phyloP scores from a whole-genome alignment of 2,888 invertebrate genomes.

The Pyrgus malvae region DNA sequence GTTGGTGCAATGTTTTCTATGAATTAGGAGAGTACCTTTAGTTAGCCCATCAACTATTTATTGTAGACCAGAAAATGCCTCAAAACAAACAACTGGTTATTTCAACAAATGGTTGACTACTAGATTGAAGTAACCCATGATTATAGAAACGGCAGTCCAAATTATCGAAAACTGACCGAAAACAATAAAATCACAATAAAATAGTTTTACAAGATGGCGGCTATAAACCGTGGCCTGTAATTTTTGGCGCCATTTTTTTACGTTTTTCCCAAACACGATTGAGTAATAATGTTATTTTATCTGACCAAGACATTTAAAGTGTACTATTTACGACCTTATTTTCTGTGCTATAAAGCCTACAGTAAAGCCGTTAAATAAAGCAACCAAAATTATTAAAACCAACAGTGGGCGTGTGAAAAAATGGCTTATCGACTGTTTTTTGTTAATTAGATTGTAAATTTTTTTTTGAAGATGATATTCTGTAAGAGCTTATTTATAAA shows the following conservation, averaged over 20 bases:
- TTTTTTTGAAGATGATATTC: constrained; percentile 2
- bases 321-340: background rate
- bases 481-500: constrained; percentile 10
- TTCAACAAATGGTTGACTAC: constrained; percentile 1
- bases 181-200: constrained; percentile 31
- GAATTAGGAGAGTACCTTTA: no score
- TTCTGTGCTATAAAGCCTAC: background rate
- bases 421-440: constrained; percentile 31
- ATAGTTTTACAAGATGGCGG: constrained; percentile 39
- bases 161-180: constrained; percentile 32
- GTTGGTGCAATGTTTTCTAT: no score
- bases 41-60: no score
- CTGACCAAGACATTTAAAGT: background rate
- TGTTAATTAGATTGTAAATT: constrained; percentile 23
- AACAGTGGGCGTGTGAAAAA: constrained; percentile 67
- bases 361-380: background rate
- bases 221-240: constrained; percentile 43
- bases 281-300: constrained; percentile 59
- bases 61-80: no score
- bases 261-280: constrained; percentile 52
- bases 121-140: constrained; percentile 23
- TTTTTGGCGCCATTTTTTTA: constrained; percentile 60
- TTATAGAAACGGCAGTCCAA: constrained; percentile 33
- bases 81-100: background rate
- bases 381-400: constrained; percentile 47